Conservation (phyloP, 2,113 vertebrate species). For the Vulpes vulpes region DNA sequence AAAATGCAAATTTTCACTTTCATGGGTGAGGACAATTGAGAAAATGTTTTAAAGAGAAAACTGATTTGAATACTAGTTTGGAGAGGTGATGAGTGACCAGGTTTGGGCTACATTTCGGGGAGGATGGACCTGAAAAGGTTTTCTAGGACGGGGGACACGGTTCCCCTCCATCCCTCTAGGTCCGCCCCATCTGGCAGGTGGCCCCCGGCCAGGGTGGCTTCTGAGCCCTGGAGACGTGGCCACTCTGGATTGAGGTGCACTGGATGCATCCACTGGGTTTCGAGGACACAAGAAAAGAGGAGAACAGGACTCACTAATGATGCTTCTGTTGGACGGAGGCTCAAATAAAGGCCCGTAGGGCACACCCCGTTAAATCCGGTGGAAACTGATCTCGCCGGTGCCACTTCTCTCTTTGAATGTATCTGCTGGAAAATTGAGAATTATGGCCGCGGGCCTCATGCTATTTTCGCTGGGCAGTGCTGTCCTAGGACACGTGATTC, state of each 20-base stretch:
- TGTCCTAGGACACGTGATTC: background rate
- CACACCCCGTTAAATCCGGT: background rate
- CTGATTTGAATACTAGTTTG: background rate
- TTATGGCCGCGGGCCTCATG: rapidly evolving
- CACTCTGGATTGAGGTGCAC: rapidly evolving
- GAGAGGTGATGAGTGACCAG: background rate
- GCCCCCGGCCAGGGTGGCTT: background rate
- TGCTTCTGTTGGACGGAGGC: background rate
- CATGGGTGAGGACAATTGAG: background rate
- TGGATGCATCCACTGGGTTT: rapidly evolving
- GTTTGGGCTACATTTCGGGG: background rate
- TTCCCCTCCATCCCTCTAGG: no score
- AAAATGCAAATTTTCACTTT: background rate
- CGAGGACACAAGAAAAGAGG: background rate
- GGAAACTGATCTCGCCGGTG: background rate
- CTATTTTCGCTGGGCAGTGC: background rate
- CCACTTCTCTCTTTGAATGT: background rate
- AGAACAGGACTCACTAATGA: background rate
- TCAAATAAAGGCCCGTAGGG: background rate
- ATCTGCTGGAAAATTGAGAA: background rate
- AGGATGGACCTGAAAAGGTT: background rate
- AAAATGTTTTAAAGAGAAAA: background rate
- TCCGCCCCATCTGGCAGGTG: no score
- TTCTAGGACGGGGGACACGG: rapidly evolving
- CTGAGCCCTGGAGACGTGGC: background rate